Evolutionary conservation across 2,797 vertebrate genomes (phyloP), one percentile per base, ranked within the genome.

Genomic region (Pangasius mekongensis): DNA sequence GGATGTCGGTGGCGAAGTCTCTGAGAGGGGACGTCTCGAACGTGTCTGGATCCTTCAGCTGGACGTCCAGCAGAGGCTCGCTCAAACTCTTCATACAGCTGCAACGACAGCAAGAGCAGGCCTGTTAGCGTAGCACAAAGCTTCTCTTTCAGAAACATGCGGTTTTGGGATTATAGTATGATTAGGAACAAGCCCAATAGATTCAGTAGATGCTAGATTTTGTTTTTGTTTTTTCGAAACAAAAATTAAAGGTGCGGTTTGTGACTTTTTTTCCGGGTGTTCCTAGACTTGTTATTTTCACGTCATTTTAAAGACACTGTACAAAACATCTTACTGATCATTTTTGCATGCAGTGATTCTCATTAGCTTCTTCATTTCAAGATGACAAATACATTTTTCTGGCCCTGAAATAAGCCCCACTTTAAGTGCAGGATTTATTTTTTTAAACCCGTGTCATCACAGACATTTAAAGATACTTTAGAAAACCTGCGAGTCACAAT

Each of bases 11-110:
- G 89, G 98, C 98, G 94, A 99, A 99, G 88, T 90, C 93, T 88
- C 96, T 95, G 80, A 99, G 96, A 16, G 97, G 97, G 91, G 98
- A 96, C 67, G 93, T 93, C 78, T 93, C 93, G 87, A 94, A 90
- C 11, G 95, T 95, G 91, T 98, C 97, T 3, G 93, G 92, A 84
- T 97, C 94, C 24, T 95, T 95, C 80, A 99, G 95, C 14, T 97
- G 96, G 39, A 97, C 95, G 89, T 95, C 95, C 93, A 99, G 88
- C 87, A 99, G 93, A 9, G 97, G 98, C 87, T 95, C 96, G 89
- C 95, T 96, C 91, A 99, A 95, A 91, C 96, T 96, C 95, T 97
- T 98, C 96, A 98, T 98, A 93, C 97, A 98, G 94, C 99, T 99
- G 92, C 22, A 92, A 78, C 64, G 43, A 83, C 16, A 89, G 30